A percentile compares a stretch with the other conserved stretches of the same genome.
Conservation (phyloP, 2,797 vertebrate species). For the Naso thynnoides region DNA sequence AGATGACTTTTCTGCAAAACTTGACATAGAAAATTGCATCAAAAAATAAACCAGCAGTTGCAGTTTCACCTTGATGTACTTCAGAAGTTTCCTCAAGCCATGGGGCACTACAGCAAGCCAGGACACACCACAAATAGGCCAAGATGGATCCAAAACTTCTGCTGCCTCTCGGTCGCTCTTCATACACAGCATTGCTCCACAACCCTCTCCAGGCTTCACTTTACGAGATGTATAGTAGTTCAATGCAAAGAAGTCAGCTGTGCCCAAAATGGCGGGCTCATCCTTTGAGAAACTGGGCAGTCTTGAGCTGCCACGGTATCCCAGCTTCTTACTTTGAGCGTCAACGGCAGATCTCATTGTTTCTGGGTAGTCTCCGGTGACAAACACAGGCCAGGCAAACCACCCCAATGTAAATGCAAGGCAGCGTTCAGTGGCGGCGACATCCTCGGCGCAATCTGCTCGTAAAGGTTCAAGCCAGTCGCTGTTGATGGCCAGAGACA, state of each 20-base stretch:
- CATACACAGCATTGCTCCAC: slow-evolving; percentile 54
- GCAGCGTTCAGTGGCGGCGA: slow-evolving; percentile 77
- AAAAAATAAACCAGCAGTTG: neutral
- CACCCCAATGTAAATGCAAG: slow-evolving; percentile 83
- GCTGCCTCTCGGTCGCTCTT: slow-evolving; percentile 74
- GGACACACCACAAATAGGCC: slow-evolving; percentile 78
- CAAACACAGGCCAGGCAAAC: slow-evolving; percentile 89
- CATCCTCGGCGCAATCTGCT: slow-evolving; percentile 70
- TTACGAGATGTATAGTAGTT: slow-evolving; percentile 89
- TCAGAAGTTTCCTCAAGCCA: slow-evolving; percentile 85
- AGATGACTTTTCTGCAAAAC: neutral
- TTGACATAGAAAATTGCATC: neutral
- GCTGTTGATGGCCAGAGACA: slow-evolving; percentile 84
- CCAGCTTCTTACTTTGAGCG: slow-evolving; percentile 76
- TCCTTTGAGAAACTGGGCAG: slow-evolving; percentile 84
- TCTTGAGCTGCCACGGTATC: slow-evolving; percentile 63
- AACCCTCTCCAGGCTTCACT: slow-evolving; percentile 70
- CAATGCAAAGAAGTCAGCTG: slow-evolving; percentile 89
- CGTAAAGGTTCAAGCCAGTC: slow-evolving; percentile 84
- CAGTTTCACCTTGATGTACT: slow-evolving; percentile 86
- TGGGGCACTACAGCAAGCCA: slow-evolving; percentile 86
- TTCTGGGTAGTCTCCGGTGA: slow-evolving; percentile 87
- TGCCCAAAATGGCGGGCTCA: slow-evolving; percentile 80
- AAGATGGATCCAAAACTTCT: slow-evolving; percentile 83
- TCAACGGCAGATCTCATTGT: slow-evolving; percentile 83